These are phyloP conservation scores for Capromys pilorides DNA, from an alignment of 2,797 vertebrate genomes.

Conservation along the genomic window DNA sequence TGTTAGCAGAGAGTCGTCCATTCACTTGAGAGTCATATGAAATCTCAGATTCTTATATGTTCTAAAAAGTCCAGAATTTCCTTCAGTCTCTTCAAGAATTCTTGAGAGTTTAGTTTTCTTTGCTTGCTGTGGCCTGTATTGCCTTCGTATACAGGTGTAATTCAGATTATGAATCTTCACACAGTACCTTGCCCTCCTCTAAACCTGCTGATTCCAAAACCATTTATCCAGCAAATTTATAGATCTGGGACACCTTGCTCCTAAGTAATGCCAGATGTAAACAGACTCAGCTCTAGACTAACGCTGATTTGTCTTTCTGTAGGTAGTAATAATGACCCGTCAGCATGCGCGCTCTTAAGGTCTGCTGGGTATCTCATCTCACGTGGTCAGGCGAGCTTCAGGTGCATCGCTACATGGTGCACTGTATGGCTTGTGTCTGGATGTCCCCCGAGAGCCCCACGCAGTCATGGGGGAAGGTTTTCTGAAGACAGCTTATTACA, in stretches of 20 bases:
- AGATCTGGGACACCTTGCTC: slow-evolving; percentile 8
- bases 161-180: neutral
- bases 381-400: neutral
- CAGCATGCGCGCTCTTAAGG: neutral
- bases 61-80: neutral
- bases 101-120: neutral
- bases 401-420: neutral
- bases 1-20: neutral
- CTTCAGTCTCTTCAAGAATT: neutral
- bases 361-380: neutral
- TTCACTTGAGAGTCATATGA: neutral
- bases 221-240: neutral
- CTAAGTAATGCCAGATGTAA: neutral
- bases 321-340: neutral
- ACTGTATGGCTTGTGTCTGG: neutral
- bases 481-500: neutral
- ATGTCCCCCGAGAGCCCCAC: neutral
- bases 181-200: neutral
- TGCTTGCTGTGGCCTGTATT: neutral
- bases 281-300: neutral
- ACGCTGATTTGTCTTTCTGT: neutral
- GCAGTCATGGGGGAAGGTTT: neutral
- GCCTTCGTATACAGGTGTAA: neutral
- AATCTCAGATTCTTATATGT: neutral
- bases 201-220: slow-evolving; percentile 3